These are phyloP conservation scores for Indri indri DNA, from an alignment of 2,113 vertebrate species.

Conservation along the genomic window DNA sequence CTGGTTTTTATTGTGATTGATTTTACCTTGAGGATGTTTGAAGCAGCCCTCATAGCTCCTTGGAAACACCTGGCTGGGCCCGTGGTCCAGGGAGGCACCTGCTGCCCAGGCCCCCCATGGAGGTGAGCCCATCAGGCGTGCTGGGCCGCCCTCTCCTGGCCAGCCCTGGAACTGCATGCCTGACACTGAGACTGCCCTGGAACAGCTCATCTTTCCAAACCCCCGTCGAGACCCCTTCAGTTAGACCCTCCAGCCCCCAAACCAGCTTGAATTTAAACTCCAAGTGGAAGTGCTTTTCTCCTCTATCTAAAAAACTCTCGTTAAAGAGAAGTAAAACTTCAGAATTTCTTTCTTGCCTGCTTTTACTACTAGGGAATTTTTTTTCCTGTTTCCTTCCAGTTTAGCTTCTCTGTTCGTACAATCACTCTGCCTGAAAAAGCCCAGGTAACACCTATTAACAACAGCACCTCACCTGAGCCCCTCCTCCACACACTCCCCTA, in stretches of 20 bases:
- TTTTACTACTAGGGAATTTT: not conserved
- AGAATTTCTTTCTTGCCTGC: not conserved
- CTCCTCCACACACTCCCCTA: fast-evolving
- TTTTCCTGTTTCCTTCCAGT: not conserved
- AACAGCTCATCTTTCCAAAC: no score
- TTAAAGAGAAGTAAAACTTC: not conserved
- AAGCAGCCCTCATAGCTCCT: not conserved
- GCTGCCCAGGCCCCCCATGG: not conserved
- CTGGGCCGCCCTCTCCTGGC: not conserved
- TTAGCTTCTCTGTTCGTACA: not conserved
- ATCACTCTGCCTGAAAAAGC: not conserved
- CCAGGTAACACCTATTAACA: not conserved
- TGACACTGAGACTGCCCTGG: not conserved
- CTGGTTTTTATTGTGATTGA: not conserved
- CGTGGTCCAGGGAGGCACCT: not conserved
- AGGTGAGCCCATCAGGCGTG: fast-evolving
- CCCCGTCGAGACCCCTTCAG: not conserved
- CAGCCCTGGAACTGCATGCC: not conserved
- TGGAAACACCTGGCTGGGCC: not conserved
- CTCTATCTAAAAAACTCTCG: not conserved
- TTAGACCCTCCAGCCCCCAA: not conserved
- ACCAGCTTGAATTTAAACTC: not conserved
- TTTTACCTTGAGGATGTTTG: not conserved
- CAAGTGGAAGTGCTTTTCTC: not conserved
- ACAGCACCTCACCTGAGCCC: not conserved